phyloP scores from a whole-genome alignment of 2,888 invertebrate species.

The Drosophila barbarae region DNA sequence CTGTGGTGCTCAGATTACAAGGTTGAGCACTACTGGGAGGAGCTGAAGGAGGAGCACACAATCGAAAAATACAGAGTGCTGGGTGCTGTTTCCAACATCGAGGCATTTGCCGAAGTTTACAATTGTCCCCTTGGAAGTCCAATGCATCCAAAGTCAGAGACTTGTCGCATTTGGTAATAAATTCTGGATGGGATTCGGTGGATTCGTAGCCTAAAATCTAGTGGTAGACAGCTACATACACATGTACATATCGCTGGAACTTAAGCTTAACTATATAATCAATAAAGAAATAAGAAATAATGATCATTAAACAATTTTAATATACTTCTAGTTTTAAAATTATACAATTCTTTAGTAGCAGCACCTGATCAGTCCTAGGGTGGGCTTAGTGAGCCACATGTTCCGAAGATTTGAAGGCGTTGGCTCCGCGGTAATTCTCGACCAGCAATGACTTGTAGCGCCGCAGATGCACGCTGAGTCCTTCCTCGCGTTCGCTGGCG shows the following conservation, averaged over 20 bases:
- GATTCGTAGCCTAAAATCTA: neutral
- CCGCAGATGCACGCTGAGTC: constrained; percentile 83
- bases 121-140: constrained; percentile 69
- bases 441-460: constrained; percentile 86
- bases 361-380: constrained; percentile 6
- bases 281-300: neutral
- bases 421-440: constrained; percentile 84
- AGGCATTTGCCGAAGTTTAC: constrained; percentile 71
- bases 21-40: constrained; percentile 74
- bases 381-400: constrained; percentile 78
- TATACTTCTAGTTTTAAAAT: neutral
- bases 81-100: constrained; percentile 73
- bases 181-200: no score
- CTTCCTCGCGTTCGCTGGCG: constrained; percentile 81
- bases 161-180: constrained; percentile 73
- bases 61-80: constrained; percentile 76
- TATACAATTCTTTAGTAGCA: neutral
- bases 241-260: neutral
- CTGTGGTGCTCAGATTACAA: constrained; percentile 75
- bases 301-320: neutral
- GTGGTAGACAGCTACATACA: neutral
- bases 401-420: constrained; percentile 79
- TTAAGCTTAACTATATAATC: neutral
- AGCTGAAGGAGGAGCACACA: constrained; percentile 69
- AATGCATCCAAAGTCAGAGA: constrained; percentile 70